Evolutionary conservation across 2,797 vertebrate genomes (phyloP), one percentile per base, ranked within the genome.

Genomic region (Xenopus petersii): DNA sequence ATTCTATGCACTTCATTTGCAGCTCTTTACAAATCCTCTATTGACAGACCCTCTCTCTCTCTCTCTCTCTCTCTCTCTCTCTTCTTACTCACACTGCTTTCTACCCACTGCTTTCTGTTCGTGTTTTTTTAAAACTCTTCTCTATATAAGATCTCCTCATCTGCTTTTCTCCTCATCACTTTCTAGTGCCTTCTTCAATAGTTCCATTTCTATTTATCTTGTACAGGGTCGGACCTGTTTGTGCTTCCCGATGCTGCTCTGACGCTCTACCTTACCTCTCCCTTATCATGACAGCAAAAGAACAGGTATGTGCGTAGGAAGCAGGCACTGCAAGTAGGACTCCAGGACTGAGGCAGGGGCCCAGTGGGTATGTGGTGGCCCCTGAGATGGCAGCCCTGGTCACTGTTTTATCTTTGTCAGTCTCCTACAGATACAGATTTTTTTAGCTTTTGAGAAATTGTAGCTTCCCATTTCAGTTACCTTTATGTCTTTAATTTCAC

Each of bases 391-490:
- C 26, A 30, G 4, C 1, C 26, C 26, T 30, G 26, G 26, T 30
- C 26, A 42, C 36, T 42, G 36, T 5, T 42, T 42, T 42, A 3
- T 42, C 36, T 42, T n/a, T 70, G 61, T 5, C 61, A 30, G 8
- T 74, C 67, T 15, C 2, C 66, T 62, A 65, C 21, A 33, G 59
- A 11, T 42, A n/a, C 4, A 42, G 1, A 33, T 21, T 65, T 62
- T 54, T 12, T 54, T 10, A 66, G 42, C 4, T 36, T 61, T 54
- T 49, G 9, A 12, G 33, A 48, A 6, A 42, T 4, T 42, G 4
- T 42, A 42, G 36, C 71, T 21, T 79, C 42, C 71, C 71, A 61
- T 10, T 70, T 49, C 13, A 13, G 12, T 61, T 74, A n/a, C 55
- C 15, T 64, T 21, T 61, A 13, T 16, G 59, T 15, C 30, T 65